Evolutionary conservation across 2,888 invertebrate genomes (phyloP).

Genomic region (Lagria hirta): DNA sequence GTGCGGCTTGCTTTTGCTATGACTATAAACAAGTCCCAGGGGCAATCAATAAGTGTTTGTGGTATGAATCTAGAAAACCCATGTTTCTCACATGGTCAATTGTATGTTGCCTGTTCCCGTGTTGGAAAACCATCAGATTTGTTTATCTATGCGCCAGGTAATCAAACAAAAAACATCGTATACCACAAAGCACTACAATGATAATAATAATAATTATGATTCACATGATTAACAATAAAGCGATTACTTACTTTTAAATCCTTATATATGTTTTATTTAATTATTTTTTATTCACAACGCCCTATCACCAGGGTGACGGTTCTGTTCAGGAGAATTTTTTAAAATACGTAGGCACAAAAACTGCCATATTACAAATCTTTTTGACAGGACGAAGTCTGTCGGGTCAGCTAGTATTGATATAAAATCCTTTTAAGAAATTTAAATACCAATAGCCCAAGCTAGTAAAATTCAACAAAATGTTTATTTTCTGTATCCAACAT

Average conservation of each 20-base stretch:
- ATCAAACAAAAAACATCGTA: conserved; percentile 12
- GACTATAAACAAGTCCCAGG: conserved; percentile 43
- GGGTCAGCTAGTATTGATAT: conserved; percentile 5
- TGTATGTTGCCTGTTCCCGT: conserved; percentile 21
- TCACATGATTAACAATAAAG: not conserved
- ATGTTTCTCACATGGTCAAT: conserved; percentile 15
- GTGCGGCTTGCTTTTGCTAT: conserved; percentile 31
- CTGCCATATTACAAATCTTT: too few species aligned
- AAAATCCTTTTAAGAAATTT: too few species aligned
- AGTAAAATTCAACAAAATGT: too few species aligned
- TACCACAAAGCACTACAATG: not conserved
- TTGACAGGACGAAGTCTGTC: not conserved
- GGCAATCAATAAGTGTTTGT: conserved; percentile 27
- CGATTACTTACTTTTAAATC: too few species aligned
- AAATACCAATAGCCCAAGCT: too few species aligned
- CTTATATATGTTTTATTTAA: too few species aligned
- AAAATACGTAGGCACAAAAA: not conserved
- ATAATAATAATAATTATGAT: too few species aligned
- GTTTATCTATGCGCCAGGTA: conserved; percentile 15
- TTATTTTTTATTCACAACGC: not conserved
- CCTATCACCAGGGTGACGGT: not conserved
- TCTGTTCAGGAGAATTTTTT: not conserved
- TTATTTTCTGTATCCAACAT: too few species aligned
- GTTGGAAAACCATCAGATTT: conserved; percentile 20
- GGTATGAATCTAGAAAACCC: conserved; percentile 4